Conservation (phyloP, 2,797 vertebrate genomes). For the Poeciliopsis turneri region DNA sequence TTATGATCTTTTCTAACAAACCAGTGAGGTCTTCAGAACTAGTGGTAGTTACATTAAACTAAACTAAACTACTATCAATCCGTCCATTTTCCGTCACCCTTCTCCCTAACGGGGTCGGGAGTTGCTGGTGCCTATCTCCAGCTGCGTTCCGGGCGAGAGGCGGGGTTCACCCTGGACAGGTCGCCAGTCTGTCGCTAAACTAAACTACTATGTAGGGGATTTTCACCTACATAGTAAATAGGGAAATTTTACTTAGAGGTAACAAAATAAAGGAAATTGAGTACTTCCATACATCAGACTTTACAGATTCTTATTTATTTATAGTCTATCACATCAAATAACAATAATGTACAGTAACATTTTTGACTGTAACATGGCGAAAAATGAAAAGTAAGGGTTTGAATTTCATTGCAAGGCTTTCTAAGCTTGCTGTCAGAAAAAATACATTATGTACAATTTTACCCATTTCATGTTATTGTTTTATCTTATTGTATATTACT, state of each 20-base stretch:
- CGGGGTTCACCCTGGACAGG: too few relatives aligned
- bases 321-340: neutral
- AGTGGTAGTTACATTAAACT: neutral
- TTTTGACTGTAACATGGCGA: too few relatives aligned
- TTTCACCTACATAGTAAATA: too few relatives aligned
- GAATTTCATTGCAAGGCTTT: neutral
- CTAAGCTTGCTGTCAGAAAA: neutral
- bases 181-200: too few relatives aligned
- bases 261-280: neutral
- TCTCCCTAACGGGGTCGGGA: too few relatives aligned
- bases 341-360: neutral
- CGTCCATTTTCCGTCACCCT: too few relatives aligned
- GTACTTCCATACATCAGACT: neutral
- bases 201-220: neutral
- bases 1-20: neutral
- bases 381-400: neutral
- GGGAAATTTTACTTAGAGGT: neutral
- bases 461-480: neutral
- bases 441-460: neutral
- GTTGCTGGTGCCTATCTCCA: too few relatives aligned
- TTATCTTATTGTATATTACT: neutral
- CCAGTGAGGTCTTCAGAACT: neutral
- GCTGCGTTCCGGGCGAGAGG: too few relatives aligned
- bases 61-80: neutral
- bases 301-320: neutral